phyloP scores from a whole-genome alignment of 2,888 invertebrate genomes.

The Epistrophe eligans region DNA sequence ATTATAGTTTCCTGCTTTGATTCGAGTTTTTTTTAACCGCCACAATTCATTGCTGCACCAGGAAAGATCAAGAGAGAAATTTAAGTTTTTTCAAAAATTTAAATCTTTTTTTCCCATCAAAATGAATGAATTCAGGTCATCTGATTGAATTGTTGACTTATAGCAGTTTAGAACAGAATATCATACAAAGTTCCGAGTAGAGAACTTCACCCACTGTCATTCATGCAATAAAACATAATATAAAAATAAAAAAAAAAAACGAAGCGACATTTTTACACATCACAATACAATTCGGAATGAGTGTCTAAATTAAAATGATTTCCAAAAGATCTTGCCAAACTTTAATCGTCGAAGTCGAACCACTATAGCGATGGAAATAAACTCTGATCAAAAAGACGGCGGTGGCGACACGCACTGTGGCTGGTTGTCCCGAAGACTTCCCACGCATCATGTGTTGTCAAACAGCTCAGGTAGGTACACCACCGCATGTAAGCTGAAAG shows the following conservation, averaged over 20 bases:
- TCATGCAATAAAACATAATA: conserved; percentile 48
- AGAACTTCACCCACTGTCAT: conserved; percentile 51
- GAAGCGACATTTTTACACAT: conserved; percentile 59
- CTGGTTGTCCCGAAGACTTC: conserved; percentile 39
- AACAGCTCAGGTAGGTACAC: conserved; percentile 51
- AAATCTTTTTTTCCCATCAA: conserved; percentile 36
- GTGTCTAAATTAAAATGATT: conserved; percentile 65
- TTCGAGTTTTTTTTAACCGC: not conserved
- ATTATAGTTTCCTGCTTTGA: conserved; percentile 20
- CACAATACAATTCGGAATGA: conserved; percentile 41
- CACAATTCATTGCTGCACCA: conserved; percentile 3
- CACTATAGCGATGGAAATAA: conserved; percentile 61
- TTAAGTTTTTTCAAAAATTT: conserved; percentile 22
- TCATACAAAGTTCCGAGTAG: conserved; percentile 39
- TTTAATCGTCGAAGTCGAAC: conserved; percentile 56
- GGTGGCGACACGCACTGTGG: conserved; percentile 31
- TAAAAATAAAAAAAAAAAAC: conserved; percentile 60
- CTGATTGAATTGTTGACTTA: conserved; percentile 61
- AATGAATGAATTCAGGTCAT: conserved; percentile 59
- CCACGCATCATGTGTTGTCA: conserved; percentile 59
- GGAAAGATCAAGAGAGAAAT: conserved; percentile 24
- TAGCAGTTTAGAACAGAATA: conserved; percentile 48
- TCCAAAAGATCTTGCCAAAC: conserved; percentile 71
- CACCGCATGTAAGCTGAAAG: conserved; percentile 11
- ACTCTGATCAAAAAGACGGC: conserved; percentile 34